phyloP scores from a whole-genome alignment of 2,797 vertebrate species.

The Oceanodroma leucorhoa region DNA sequence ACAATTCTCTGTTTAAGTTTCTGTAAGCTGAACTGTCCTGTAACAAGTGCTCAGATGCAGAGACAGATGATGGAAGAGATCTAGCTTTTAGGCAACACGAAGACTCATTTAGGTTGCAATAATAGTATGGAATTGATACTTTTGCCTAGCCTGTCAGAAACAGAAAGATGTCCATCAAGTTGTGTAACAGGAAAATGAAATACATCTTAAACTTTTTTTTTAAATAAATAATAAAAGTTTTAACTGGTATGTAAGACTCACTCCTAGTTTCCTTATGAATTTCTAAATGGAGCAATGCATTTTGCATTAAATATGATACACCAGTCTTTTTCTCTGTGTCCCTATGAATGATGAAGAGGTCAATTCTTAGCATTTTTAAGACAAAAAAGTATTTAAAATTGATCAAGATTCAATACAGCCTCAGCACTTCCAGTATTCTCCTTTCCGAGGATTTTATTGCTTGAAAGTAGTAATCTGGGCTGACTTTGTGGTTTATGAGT shows the following conservation, averaged over 20 bases:
- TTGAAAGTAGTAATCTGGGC: not conserved
- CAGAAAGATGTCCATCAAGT: not conserved
- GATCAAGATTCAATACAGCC: not conserved
- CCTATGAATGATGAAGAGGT: not conserved
- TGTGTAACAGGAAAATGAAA: not conserved
- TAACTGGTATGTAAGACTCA: not conserved
- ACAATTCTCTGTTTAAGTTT: not conserved
- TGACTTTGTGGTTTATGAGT: not conserved
- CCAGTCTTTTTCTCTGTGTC: not conserved
- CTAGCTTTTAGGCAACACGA: not conserved
- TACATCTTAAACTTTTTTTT: not conserved
- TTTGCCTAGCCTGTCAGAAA: not conserved
- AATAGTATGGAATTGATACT: not conserved
- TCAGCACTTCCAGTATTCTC: not conserved
- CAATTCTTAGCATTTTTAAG: not conserved
- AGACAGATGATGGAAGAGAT: not conserved
- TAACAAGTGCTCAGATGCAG: not conserved
- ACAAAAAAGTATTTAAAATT: not conserved
- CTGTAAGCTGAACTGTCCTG: not conserved
- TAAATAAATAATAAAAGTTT: not conserved
- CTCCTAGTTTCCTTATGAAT: not conserved
- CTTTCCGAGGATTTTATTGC: not conserved
- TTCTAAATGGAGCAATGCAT: not conserved
- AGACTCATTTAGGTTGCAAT: not conserved
- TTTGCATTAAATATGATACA: not conserved